Evolutionary conservation across 2,113 vertebrate species (phyloP), one percentile per base, ranked within the genome.

Genomic region (Siniperca chuatsi): DNA sequence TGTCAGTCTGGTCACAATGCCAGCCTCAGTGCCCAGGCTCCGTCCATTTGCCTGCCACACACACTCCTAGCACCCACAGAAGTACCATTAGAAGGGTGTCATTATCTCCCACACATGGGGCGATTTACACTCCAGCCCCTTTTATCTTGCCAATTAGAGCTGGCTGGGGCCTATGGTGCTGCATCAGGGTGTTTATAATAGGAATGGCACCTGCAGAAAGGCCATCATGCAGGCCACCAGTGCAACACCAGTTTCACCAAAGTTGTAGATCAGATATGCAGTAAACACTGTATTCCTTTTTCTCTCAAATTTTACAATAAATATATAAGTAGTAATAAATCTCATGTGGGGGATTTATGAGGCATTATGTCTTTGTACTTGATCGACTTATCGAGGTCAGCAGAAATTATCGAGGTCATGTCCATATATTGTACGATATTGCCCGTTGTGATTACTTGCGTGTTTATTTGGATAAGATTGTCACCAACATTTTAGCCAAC

Each of bases 131-230:
- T 71, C 75, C 29, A 60, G 80, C 87, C 68, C 69, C 76, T 78
- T 82, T 83, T 83, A 87, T 88, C 66, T 8, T 21, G 84, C 89
- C 90, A 93, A 93, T 94, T 92, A 90, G 73, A 87, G 85, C 79
- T 71, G 70, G 81, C 70, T 6, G 8, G 33, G 61, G 29, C 69
- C 81, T 46, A 44, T 10, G 61, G 78, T 57, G 42, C 58, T 66
- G 75, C 61, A 78, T 78, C 15, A 20, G 67, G 61, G 64, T 62
- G 74, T 87, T 83, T 66, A 88, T 42, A 84, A 84, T 87, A 69
- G 48, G 55, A 84, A 64, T 55, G 75, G 44, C 83, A 75, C 72
- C 87, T 85, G 67, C 83, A 85, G 84, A 75, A 87, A 75, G 74
- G 77, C 72, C 64, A 44, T 48, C 50, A 55, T n/a, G 48, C 10